A percentile compares a stretch with the other conserved stretches of the same genome.
Evolutionary conservation across 2,797 vertebrate species (phyloP).

Genomic region (Microctenopoma lineatum): DNA sequence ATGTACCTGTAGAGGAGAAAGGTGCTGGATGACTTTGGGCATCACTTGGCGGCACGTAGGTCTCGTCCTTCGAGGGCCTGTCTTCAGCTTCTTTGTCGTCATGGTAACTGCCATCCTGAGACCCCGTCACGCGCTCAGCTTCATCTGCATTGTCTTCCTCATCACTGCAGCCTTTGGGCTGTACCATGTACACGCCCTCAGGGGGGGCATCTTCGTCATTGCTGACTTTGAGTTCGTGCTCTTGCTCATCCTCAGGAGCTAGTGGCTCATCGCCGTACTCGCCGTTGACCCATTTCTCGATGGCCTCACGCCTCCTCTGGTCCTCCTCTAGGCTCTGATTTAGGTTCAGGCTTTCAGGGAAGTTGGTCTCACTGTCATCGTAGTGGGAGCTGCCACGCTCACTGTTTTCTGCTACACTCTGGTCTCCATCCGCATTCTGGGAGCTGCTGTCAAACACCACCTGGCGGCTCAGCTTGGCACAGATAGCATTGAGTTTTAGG

Average conservation of each 20-base stretch:
- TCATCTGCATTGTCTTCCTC: conserved; percentile 91
- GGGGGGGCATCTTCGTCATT: conserved; percentile 88
- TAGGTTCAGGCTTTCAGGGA: conserved; percentile 82
- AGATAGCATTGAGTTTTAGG: conserved; percentile 99
- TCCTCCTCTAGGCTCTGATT: conserved; percentile 93
- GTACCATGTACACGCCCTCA: conserved; percentile 97
- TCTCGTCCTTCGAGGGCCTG: conserved; percentile 83
- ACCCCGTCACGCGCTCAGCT: conserved; percentile 70
- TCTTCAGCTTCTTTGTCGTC: conserved; percentile 88
- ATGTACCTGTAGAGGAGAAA: conserved; percentile 85
- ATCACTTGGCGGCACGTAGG: conserved; percentile 81
- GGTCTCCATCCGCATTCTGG: conserved; percentile 85
- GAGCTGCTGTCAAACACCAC: conserved; percentile 93
- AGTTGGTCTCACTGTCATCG: conserved; percentile 84
- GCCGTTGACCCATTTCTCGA: conserved; percentile 99
- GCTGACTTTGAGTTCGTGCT: conserved; percentile 73
- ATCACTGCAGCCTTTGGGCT: conserved; percentile 96
- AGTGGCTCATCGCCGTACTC: conserved; percentile 92
- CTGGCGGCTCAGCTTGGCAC: conserved; percentile 99
- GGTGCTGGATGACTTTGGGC: conserved; percentile 82
- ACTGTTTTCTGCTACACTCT: conserved; percentile 82
- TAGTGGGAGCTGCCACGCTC: conserved; percentile 86
- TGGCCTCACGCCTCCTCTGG: conserved; percentile 95
- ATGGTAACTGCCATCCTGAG: conserved; percentile 84
- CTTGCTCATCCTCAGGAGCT: conserved; percentile 72